Conservation (phyloP, 2,113 vertebrate species). For the Syngnathus floridae region DNA sequence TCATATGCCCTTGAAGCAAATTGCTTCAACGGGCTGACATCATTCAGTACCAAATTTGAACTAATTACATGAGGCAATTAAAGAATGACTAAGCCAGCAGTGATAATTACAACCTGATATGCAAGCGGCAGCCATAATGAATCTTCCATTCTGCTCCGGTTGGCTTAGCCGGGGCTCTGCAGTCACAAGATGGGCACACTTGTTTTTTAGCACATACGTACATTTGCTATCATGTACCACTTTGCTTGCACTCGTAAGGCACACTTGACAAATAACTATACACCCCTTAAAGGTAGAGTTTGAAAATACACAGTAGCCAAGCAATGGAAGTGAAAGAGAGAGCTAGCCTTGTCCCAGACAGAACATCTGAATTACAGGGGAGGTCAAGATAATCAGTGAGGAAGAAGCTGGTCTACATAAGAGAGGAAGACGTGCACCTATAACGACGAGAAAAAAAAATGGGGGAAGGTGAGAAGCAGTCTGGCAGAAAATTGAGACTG, state of each 20-base stretch:
- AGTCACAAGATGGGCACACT: slow-evolving; percentile 6
- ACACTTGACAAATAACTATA: slow-evolving; percentile 23
- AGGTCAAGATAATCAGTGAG: slow-evolving; percentile 6
- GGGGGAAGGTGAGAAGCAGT: slow-evolving; percentile 46
- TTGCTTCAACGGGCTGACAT: slow-evolving; percentile 69
- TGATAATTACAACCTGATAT: slow-evolving; percentile 72
- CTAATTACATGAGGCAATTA: slow-evolving; percentile 79
- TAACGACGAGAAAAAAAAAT: slow-evolving; percentile 21
- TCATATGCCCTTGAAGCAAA: slow-evolving; percentile 66
- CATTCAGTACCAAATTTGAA: slow-evolving; percentile 71
- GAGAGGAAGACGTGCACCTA: slow-evolving; percentile 11
- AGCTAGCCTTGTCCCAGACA: background rate
- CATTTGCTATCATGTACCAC: background rate
- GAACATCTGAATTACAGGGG: slow-evolving; percentile 27
- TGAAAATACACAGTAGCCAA: slow-evolving; percentile 7
- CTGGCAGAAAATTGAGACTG: slow-evolving; percentile 72
- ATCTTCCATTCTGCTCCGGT: slow-evolving; percentile 58
- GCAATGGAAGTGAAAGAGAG: background rate
- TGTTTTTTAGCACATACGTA: background rate
- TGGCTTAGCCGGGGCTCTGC: slow-evolving; percentile 45
- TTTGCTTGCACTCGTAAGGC: slow-evolving; percentile 13
- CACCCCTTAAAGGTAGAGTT: slow-evolving; percentile 31
- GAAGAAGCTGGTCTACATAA: slow-evolving; percentile 31
- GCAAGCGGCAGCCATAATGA: slow-evolving; percentile 70
- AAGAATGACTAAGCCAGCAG: slow-evolving; percentile 70